Conservation (phyloP, 1,140 invertebrate genomes). For the Acyrthosiphon pisum region DNA sequence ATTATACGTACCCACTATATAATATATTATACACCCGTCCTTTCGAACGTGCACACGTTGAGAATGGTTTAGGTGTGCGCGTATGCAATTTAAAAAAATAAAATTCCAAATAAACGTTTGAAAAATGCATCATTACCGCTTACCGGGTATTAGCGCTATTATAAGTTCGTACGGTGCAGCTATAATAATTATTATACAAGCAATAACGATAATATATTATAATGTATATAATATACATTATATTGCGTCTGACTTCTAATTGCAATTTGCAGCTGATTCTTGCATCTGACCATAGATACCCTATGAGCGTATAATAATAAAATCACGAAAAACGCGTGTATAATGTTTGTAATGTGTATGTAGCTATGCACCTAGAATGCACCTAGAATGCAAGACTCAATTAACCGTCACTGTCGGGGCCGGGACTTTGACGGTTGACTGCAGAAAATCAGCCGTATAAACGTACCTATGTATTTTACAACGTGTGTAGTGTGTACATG, state of each 20-base stretch:
- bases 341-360: no score
- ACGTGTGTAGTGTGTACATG: no score
- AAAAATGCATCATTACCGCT: not conserved
- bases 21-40: not conserved
- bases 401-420: no score
- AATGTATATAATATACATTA: no score
- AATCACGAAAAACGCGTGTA: not conserved
- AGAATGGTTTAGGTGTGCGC: not conserved
- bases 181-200: not conserved
- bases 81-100: constrained; percentile 17
- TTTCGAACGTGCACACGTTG: not conserved
- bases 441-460: no score
- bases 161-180: not conserved
- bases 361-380: no score
- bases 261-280: not conserved
- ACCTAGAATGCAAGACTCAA: no score
- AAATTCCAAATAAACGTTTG: constrained; percentile 21
- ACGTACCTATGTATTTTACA: no score
- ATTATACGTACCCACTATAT: not conserved
- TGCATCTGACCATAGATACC: not conserved
- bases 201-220: not conserved
- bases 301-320: not conserved
- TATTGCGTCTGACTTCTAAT: not conserved
- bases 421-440: no score
- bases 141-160: not conserved